Percentiles rank a stretch among this genome's conserved stretches.
Evolutionary conservation across 2,888 invertebrate species (phyloP).

Genomic region (Eudemis profundana): DNA sequence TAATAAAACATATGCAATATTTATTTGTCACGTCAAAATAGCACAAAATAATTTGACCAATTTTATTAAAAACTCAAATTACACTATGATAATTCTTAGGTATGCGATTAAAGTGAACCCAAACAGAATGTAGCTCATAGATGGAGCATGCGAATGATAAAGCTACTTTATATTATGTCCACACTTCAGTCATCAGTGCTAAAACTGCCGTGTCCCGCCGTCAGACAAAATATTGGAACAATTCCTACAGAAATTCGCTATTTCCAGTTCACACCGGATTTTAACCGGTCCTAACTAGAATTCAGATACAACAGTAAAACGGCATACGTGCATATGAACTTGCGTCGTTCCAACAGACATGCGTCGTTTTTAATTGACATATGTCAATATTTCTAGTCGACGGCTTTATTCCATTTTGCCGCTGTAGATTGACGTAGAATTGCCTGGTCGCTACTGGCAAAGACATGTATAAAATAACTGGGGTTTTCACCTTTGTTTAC

Average conservation of each 20-base stretch:
- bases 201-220: not conserved
- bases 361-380: not conserved
- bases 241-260: not conserved
- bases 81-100: too few species aligned
- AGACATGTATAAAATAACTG: not conserved
- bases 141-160: too few species aligned
- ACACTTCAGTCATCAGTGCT: not conserved
- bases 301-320: not conserved
- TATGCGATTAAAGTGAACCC: too few species aligned
- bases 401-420: slow-evolving; percentile 27
- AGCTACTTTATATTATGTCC: too few species aligned
- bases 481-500: not conserved
- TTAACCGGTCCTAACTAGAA: slow-evolving; percentile 20
- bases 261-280: not conserved
- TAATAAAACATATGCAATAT: not conserved
- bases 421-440: slow-evolving; percentile 19
- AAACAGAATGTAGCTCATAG: too few species aligned
- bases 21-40: too few species aligned
- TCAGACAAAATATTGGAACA: not conserved
- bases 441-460: slow-evolving; percentile 4
- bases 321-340: not conserved
- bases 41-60: too few species aligned
- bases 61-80: too few species aligned
- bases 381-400: slow-evolving; percentile 23
- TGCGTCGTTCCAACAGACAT: not conserved